phyloP scores from a whole-genome alignment of 1,140 invertebrate species.

The Drosophila sechellia region DNA sequence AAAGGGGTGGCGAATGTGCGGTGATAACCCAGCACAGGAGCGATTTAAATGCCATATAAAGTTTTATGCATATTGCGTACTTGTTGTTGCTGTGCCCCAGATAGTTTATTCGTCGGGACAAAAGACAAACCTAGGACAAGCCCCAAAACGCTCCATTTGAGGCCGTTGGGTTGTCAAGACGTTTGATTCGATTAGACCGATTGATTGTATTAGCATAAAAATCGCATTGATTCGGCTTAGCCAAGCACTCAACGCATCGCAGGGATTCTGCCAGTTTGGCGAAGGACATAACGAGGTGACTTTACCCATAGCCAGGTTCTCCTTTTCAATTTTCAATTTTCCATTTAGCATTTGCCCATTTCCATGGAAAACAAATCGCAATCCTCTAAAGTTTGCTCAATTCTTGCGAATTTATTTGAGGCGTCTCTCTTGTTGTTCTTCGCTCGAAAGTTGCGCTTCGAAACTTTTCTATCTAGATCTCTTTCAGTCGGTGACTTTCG shows the following conservation, averaged over 20 bases:
- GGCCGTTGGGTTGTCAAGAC: constrained; percentile 72
- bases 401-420: constrained; percentile 42
- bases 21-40: constrained; percentile 33
- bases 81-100: constrained; percentile 65
- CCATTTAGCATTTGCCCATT: constrained; percentile 8
- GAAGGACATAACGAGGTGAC: constrained; percentile 22
- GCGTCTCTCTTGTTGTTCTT: constrained; percentile 34
- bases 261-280: constrained; percentile 15
- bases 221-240: constrained; percentile 75
- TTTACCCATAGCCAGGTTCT: constrained; percentile 25
- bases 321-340: constrained; percentile 20
- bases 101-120: constrained; percentile 52
- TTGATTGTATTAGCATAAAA: constrained; percentile 80
- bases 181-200: constrained; percentile 80
- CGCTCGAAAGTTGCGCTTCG: constrained; percentile 19
- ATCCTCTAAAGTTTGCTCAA: constrained; percentile 40
- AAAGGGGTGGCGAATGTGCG: constrained; percentile 4
- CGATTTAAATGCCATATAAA: constrained; percentile 81
- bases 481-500: constrained; percentile 29
- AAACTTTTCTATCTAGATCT: constrained; percentile 49
- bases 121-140: constrained; percentile 35
- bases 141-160: constrained; percentile 62
- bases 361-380: constrained; percentile 41
- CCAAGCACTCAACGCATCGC: constrained; percentile 45
- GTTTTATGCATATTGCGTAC: constrained; percentile 77